Evolutionary conservation across 64 coral and sea anemone species (phyloP).

Genomic region (Montipora efflorescens): DNA sequence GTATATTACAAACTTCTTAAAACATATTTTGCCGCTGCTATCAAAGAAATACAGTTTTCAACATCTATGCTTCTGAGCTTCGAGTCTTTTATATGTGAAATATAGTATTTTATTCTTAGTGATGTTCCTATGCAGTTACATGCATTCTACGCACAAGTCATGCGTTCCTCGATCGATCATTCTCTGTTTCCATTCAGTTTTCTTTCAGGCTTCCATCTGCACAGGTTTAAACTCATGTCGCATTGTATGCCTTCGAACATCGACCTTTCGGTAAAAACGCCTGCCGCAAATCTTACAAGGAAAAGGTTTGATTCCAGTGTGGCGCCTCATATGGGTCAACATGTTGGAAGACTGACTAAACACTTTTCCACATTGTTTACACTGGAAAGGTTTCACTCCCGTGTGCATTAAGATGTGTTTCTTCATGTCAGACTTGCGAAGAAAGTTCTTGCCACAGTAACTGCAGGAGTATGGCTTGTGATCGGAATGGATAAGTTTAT

Average conservation of each 20-base stretch:
- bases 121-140: too few species aligned
- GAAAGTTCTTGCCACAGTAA: slow-evolving; percentile 91
- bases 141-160: too few species aligned
- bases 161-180: background rate
- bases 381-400: slow-evolving; percentile 90
- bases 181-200: background rate
- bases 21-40: background rate
- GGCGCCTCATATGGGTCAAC: slow-evolving; percentile 91
- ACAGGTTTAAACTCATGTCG: slow-evolving; percentile 81
- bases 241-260: slow-evolving; percentile 85
- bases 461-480: slow-evolving; percentile 90
- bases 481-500: slow-evolving; percentile 93
- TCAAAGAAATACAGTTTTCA: background rate
- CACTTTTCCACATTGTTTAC: slow-evolving; percentile 93
- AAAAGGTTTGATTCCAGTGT: slow-evolving; percentile 91
- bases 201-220: slow-evolving; percentile 10
- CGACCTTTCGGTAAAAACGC: slow-evolving; percentile 89
- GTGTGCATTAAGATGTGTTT: slow-evolving; percentile 95
- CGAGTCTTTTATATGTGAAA: background rate
- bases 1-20: background rate
- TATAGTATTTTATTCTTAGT: too few species aligned
- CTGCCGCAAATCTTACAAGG: slow-evolving; percentile 93
- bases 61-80: background rate
- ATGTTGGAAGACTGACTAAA: slow-evolving; percentile 96
- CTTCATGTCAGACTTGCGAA: slow-evolving; percentile 96